Conservation (phyloP, 2,888 invertebrate species). For the Stomorhina lunata region DNA sequence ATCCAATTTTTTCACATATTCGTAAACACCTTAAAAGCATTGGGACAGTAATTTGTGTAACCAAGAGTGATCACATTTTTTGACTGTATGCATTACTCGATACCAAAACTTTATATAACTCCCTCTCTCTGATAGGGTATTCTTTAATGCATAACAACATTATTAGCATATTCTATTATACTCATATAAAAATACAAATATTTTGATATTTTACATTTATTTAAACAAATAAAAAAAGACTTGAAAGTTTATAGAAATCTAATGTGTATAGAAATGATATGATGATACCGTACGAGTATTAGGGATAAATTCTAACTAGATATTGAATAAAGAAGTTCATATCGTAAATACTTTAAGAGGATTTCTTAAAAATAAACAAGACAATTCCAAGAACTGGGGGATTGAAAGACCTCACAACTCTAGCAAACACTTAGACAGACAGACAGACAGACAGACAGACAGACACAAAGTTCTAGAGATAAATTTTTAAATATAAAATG, state of each 20-base stretch:
- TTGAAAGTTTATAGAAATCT: no score
- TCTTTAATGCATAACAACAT: background rate
- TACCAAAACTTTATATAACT: no score
- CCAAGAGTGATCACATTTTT: no score
- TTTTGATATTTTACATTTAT: constrained; percentile 1
- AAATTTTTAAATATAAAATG: constrained; percentile 18
- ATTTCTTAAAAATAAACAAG: constrained; percentile 49
- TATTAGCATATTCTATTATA: constrained; percentile 22
- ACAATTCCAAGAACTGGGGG: constrained; percentile 44
- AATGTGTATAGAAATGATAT: background rate
- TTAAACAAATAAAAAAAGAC: background rate
- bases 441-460: background rate
- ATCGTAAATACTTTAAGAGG: constrained; percentile 60
- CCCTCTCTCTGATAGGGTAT: background rate
- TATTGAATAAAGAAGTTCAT: background rate
- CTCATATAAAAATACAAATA: background rate
- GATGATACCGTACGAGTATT: background rate
- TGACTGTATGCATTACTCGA: no score
- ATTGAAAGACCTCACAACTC: background rate
- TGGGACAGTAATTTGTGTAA: no score
- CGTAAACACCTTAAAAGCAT: no score
- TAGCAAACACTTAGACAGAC: background rate
- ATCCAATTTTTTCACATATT: no score
- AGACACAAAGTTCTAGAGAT: background rate
- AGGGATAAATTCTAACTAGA: no score